These are phyloP conservation scores for Myioborus miniatus DNA, from an alignment of 2,797 vertebrate species.

Conservation along the genomic window DNA sequence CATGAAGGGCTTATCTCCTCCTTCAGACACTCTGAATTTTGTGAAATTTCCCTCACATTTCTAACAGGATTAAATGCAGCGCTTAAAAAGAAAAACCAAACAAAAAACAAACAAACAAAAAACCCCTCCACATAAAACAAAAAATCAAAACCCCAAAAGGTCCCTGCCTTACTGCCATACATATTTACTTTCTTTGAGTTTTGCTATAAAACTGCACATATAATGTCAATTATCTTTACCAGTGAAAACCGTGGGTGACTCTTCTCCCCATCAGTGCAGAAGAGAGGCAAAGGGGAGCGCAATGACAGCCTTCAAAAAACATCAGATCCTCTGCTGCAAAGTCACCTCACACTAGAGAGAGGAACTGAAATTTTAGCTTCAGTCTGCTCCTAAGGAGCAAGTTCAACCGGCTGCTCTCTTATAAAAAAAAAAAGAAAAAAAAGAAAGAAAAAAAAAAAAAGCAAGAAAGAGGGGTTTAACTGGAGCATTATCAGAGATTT, in stretches of 20 bases:
- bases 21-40: background rate
- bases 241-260: background rate
- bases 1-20: constrained; percentile 3
- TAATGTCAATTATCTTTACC: background rate
- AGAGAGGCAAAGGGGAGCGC: background rate
- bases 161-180: background rate
- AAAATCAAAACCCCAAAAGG: background rate
- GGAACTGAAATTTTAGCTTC: background rate
- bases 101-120: background rate
- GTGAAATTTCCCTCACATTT: background rate
- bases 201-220: background rate
- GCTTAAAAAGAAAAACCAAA: background rate
- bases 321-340: background rate
- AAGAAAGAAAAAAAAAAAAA: background rate
- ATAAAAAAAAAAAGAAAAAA: background rate
- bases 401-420: background rate
- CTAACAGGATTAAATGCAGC: background rate
- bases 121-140: background rate
- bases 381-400: background rate
- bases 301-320: background rate
- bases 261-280: background rate
- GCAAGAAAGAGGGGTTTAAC: background rate
- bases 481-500: constrained; percentile 42
- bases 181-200: background rate
- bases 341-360: background rate